Percentiles rank a stretch among this genome's conserved stretches.
Conservation (phyloP, 1,140 invertebrate genomes). For the Drosophila trapezifrons region DNA sequence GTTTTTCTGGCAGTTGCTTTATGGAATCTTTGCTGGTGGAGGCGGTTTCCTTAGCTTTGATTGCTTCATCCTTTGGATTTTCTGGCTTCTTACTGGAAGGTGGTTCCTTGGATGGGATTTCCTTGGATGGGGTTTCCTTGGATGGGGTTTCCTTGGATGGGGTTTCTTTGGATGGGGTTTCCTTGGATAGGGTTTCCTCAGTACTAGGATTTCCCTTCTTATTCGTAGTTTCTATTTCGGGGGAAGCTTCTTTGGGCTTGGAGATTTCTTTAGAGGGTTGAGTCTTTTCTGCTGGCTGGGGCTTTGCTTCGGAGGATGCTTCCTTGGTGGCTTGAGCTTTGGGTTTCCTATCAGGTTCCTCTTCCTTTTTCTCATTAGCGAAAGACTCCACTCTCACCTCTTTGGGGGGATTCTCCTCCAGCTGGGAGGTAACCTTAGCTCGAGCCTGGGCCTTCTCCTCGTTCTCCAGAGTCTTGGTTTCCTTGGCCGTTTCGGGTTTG, state of each 20-base stretch:
- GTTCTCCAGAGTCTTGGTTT: slow-evolving; percentile 64
- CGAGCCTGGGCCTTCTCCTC: slow-evolving; percentile 56
- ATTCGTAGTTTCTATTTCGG: neutral
- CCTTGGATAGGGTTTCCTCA: too few species aligned
- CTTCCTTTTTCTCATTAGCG: neutral
- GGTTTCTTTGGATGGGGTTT: too few species aligned
- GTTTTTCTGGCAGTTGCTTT: slow-evolving; percentile 25
- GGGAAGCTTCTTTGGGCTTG: slow-evolving; percentile 4
- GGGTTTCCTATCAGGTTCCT: neutral
- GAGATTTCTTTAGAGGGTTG: neutral
- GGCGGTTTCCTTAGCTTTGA: slow-evolving; percentile 2
- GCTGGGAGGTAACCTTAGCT: slow-evolving; percentile 9
- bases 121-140: neutral
- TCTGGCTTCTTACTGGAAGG: neutral
- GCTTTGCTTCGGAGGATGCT: neutral
- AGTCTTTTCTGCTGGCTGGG: neutral
- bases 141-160: too few species aligned
- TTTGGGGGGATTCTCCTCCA: neutral
- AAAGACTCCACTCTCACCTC: neutral
- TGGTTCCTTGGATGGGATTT: neutral
- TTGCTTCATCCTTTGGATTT: slow-evolving; percentile 2
- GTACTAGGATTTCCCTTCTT: neutral
- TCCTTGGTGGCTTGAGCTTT: neutral
- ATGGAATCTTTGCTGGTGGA: slow-evolving; percentile 7
- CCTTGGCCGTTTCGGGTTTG: slow-evolving; percentile 60